Percentiles rank a stretch among this genome's conserved stretches.
phyloP scores from a whole-genome alignment of 2,888 invertebrate genomes.

The Nomada lathburiana region DNA sequence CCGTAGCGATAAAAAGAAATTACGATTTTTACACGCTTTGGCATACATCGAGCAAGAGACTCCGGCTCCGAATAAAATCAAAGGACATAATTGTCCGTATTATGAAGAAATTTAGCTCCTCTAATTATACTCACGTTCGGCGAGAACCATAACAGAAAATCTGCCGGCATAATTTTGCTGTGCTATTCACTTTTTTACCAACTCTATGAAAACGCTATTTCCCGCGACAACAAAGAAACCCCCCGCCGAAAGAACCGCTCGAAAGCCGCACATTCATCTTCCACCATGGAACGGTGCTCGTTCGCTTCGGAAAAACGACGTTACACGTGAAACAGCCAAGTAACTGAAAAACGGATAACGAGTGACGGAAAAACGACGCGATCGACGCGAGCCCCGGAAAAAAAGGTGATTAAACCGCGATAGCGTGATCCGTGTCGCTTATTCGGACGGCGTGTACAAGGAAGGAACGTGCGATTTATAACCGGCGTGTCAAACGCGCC shows the following conservation, averaged over 20 bases:
- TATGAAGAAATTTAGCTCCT: too few species aligned
- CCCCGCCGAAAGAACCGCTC: background rate
- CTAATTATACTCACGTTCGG: too few species aligned
- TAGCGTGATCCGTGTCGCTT: background rate
- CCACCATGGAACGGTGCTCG: background rate
- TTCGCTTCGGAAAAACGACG: background rate
- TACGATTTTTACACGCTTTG: too few species aligned
- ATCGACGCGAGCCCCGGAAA: background rate
- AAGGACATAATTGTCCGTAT: too few species aligned
- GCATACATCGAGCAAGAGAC: too few species aligned
- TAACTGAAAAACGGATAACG: background rate
- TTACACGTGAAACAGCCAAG: background rate
- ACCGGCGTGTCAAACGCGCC: background rate
- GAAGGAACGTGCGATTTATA: background rate
- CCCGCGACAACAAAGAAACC: background rate
- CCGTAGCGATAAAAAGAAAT: too few species aligned
- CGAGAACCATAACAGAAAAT: too few species aligned
- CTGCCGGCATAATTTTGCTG: background rate
- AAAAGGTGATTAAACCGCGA: constrained; percentile 18
- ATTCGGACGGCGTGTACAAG: background rate
- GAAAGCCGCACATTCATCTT: background rate
- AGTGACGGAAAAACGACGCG: background rate
- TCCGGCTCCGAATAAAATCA: too few species aligned
- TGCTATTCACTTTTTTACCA: too few species aligned
- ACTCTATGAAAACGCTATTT: background rate